These are phyloP conservation scores for Apis laboriosa DNA, from an alignment of 1,140 invertebrate species.

Conservation along the genomic window DNA sequence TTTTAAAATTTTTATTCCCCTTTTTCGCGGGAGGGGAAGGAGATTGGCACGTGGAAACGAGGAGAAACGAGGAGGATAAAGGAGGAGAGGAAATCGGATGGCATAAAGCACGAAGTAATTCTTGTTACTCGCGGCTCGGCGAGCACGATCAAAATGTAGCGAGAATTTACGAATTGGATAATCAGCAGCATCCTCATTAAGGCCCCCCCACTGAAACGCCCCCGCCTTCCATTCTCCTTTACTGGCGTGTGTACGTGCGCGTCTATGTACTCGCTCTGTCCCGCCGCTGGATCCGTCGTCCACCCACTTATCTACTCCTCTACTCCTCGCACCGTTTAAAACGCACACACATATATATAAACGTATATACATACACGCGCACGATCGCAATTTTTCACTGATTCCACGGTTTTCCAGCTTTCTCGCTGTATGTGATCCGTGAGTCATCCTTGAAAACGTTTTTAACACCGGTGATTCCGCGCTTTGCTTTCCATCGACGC, in stretches of 20 bases:
- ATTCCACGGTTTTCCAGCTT: slow-evolving; percentile 46
- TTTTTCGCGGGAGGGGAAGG: not conserved
- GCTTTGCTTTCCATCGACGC: not conserved
- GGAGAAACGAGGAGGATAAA: slow-evolving; percentile 17
- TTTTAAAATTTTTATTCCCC: not conserved
- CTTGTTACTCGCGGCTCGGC: slow-evolving; percentile 74
- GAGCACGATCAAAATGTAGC: slow-evolving; percentile 80
- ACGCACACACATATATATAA: too few relatives aligned
- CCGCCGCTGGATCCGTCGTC: slow-evolving; percentile 21
- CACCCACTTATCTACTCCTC: slow-evolving; percentile 56
- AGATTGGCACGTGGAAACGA: not conserved
- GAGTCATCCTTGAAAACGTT: slow-evolving; percentile 36
- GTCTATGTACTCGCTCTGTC: slow-evolving; percentile 7
- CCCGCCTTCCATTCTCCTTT: slow-evolving; percentile 76
- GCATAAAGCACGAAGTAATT: slow-evolving; percentile 52
- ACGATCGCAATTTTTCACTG: slow-evolving; percentile 44
- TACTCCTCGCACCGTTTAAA: not conserved
- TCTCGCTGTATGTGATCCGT: not conserved
- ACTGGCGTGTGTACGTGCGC: slow-evolving; percentile 40
- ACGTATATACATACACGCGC: too few relatives aligned
- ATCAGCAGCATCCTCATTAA: slow-evolving; percentile 82
- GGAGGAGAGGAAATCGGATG: slow-evolving; percentile 30
- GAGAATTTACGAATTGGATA: slow-evolving; percentile 82
- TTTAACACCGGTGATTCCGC: slow-evolving; percentile 1
- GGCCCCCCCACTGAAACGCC: slow-evolving; percentile 77